These are phyloP conservation scores for Pterostichus madidus DNA, from an alignment of 2,888 invertebrate species.

Conservation along the genomic window DNA sequence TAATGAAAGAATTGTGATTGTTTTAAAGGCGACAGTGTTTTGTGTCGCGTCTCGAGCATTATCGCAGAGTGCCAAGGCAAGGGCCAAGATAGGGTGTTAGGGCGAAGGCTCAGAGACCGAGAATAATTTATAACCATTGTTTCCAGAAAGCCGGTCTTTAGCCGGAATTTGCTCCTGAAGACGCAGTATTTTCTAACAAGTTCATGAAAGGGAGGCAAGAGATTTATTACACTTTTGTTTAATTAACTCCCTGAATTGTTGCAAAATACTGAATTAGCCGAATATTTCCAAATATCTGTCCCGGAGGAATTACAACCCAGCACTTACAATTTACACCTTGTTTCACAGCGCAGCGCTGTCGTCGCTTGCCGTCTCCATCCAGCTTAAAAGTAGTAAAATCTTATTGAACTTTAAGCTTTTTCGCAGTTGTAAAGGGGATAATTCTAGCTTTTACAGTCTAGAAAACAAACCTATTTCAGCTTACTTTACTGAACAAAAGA, in stretches of 20 bases:
- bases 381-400: constrained; percentile 5
- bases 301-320: neutral
- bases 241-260: constrained; percentile 44
- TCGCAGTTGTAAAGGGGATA: neutral
- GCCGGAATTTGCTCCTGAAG: constrained; percentile 45
- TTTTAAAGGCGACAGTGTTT: constrained; percentile 39
- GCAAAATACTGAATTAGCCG: constrained; percentile 48
- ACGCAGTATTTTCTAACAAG: constrained; percentile 36
- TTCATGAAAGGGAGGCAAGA: constrained; percentile 38
- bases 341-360: neutral
- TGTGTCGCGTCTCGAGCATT: neutral
- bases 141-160: constrained; percentile 50
- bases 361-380: neutral
- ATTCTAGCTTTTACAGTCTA: constrained; percentile 38
- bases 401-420: constrained; percentile 32
- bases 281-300: constrained; percentile 41
- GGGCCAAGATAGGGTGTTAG: neutral
- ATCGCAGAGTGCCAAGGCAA: neutral
- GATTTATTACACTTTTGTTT: constrained; percentile 55
- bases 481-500: neutral
- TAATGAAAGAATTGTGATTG: constrained; percentile 50
- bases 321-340: constrained; percentile 15
- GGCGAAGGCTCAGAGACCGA: constrained; percentile 7
- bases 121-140: constrained; percentile 64
- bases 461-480: neutral